A percentile compares a stretch with the other conserved stretches of the same genome.
These are phyloP conservation scores for Argentina silus DNA, from an alignment of 2,797 vertebrate genomes.

Conservation along the genomic window DNA sequence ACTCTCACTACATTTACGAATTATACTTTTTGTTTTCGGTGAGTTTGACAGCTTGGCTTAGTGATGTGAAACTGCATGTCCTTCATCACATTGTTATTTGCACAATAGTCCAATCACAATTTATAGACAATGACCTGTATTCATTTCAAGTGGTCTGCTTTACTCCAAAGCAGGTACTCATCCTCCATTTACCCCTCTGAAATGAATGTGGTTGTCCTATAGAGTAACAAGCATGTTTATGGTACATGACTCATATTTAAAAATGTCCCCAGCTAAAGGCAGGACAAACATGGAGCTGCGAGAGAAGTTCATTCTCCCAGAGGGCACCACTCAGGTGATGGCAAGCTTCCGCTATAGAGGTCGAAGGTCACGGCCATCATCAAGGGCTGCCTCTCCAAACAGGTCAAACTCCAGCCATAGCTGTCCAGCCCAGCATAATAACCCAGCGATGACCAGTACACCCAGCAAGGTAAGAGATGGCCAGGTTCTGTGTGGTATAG, in stretches of 20 bases:
- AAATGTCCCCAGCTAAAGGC: constrained; percentile 86
- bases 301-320: constrained; percentile 97
- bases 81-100: constrained; percentile 27
- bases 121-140: constrained; percentile 16
- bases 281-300: constrained; percentile 96
- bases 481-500: background rate
- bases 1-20: background rate
- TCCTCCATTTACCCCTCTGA: constrained; percentile 21
- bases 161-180: constrained; percentile 26
- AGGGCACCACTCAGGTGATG: constrained; percentile 94
- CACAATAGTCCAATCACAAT: constrained; percentile 10
- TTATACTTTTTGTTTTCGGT: constrained; percentile 9
- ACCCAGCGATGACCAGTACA: constrained; percentile 64
- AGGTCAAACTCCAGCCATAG: constrained; percentile 93
- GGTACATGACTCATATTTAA: background rate
- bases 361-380: constrained; percentile 92
- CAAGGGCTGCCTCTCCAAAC: constrained; percentile 92
- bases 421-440: constrained; percentile 73
- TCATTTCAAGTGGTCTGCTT: constrained; percentile 35
- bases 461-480: constrained; percentile 84
- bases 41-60: constrained; percentile 29
- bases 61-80: constrained; percentile 66
- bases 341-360: constrained; percentile 95
- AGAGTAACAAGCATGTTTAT: background rate
- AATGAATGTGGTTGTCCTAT: constrained; percentile 12